phyloP scores from a whole-genome alignment of 2,113 vertebrate genomes.

The Typhlomys cinereus region DNA sequence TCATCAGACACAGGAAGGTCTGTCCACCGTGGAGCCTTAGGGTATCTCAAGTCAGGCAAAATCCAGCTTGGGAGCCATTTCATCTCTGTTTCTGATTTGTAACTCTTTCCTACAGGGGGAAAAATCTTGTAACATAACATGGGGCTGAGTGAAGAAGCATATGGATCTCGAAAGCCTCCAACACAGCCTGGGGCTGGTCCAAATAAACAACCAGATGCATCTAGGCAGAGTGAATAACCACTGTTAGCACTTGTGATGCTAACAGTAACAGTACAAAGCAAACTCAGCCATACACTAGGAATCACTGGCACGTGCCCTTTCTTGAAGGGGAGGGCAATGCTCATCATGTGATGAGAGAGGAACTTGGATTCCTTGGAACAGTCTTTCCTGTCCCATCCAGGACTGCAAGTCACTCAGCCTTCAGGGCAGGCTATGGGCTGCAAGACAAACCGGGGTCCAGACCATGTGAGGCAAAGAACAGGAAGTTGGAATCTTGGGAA shows the following conservation, averaged over 20 bases:
- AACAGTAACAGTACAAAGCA: neutral
- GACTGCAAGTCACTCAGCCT: neutral
- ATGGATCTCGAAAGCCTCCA: neutral
- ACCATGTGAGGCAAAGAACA: neutral
- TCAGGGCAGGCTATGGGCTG: neutral
- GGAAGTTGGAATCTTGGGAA: conserved; percentile 17
- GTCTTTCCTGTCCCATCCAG: neutral
- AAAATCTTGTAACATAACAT: neutral
- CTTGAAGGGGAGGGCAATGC: neutral
- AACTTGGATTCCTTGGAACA: neutral
- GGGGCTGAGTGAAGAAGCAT: neutral
- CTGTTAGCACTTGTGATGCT: neutral
- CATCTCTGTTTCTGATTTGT: neutral
- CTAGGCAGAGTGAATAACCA: neutral
- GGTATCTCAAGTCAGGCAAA: neutral
- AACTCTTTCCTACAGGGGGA: neutral
- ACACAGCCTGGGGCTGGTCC: neutral
- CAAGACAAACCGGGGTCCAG: neutral
- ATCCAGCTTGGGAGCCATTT: neutral
- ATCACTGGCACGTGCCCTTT: neutral
- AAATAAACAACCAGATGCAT: neutral
- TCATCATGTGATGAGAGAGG: neutral
- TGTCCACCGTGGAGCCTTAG: neutral
- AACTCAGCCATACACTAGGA: neutral
- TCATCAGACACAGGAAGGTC: neutral